These are phyloP conservation scores for Ginglymostoma cirratum DNA, from an alignment of 2,113 vertebrate genomes.

Conservation along the genomic window DNA sequence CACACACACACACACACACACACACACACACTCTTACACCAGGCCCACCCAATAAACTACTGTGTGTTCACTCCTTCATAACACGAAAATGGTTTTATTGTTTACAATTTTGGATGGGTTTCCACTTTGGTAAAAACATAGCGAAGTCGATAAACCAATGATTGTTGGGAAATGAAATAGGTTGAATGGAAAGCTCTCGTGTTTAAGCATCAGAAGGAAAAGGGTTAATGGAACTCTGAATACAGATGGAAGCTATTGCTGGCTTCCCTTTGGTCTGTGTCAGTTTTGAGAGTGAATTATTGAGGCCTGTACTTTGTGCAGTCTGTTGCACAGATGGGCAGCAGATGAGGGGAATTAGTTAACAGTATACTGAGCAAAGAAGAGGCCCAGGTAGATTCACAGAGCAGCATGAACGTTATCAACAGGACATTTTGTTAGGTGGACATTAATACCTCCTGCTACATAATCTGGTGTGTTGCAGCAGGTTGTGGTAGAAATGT, in stretches of 20 bases:
- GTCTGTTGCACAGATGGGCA: background rate
- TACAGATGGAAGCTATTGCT: background rate
- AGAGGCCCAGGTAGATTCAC: background rate
- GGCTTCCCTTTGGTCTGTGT: background rate
- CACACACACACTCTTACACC: background rate
- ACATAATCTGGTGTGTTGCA: background rate
- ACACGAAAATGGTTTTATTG: background rate
- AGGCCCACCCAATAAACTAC: background rate
- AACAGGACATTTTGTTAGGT: background rate
- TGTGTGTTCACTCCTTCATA: background rate
- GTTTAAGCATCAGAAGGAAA: background rate
- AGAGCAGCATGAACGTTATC: background rate
- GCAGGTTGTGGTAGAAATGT: background rate
- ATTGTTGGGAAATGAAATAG: background rate
- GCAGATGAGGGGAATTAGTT: conserved; percentile 18
- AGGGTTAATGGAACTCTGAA: background rate
- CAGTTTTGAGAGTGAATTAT: background rate
- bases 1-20: too few relatives aligned
- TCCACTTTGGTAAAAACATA: background rate
- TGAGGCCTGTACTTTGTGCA: background rate
- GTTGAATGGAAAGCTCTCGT: background rate
- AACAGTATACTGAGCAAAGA: background rate
- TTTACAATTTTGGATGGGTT: background rate
- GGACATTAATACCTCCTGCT: background rate
- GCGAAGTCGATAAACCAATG: background rate